phyloP scores from a whole-genome alignment of 2,113 vertebrate species.

The Candoia aspera region DNA sequence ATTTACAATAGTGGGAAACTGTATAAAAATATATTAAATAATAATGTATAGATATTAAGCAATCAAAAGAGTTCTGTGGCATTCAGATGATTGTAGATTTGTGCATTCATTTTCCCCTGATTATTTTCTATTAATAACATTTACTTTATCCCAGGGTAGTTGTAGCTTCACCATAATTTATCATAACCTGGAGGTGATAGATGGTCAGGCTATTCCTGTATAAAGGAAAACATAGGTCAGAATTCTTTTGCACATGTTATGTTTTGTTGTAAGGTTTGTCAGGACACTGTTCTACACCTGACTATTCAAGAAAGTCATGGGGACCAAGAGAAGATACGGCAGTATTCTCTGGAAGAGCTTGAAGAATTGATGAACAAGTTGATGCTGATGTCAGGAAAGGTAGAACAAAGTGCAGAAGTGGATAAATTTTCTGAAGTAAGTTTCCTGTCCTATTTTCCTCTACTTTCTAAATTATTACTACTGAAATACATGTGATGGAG shows the following conservation, averaged over 20 bases:
- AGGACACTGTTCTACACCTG: constrained; percentile 79
- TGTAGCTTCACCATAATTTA: too few species aligned
- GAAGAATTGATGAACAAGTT: constrained; percentile 93
- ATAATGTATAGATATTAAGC: too few species aligned
- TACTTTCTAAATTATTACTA: not conserved
- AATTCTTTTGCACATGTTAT: accelerated
- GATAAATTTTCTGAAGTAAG: constrained; percentile 90
- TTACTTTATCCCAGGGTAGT: not conserved
- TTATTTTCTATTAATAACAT: not conserved
- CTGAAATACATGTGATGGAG: not conserved
- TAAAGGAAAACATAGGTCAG: not conserved
- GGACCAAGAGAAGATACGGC: constrained; percentile 43
- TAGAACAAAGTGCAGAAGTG: constrained; percentile 86
- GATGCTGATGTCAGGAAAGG: constrained; percentile 96
- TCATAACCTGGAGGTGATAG: not conserved
- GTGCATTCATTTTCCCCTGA: not conserved
- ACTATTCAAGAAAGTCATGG: constrained; percentile 75
- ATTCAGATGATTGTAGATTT: not conserved
- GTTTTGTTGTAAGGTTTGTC: constrained; percentile 73
- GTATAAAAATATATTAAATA: too few species aligned
- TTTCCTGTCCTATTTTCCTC: too few species aligned
- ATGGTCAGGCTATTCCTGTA: not conserved
- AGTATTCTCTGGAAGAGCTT: constrained; percentile 86
- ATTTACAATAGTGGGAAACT: too few species aligned
- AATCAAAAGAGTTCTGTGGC: too few species aligned